Evolutionary conservation across 2,797 vertebrate species (phyloP).

Genomic region (Acanthurus leucopareius): DNA sequence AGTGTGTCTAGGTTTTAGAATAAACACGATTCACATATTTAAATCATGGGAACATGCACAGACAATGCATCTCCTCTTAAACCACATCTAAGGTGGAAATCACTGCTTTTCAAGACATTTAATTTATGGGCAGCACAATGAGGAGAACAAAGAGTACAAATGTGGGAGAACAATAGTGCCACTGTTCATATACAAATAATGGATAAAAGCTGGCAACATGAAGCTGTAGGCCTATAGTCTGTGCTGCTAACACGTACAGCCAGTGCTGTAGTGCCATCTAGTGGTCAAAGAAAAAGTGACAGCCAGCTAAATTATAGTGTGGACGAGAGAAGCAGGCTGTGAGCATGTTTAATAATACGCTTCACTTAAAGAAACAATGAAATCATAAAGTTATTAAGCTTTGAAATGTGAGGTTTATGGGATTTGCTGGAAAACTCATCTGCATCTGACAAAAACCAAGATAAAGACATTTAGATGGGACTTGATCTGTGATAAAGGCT

Average conservation of each 20-base stretch:
- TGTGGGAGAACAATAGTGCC: slow-evolving; percentile 61
- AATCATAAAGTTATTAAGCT: background rate
- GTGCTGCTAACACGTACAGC: background rate
- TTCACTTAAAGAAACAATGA: background rate
- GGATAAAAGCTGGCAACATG: slow-evolving; percentile 60
- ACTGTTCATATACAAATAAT: slow-evolving; percentile 70
- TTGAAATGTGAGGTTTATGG: background rate
- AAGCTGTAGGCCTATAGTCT: slow-evolving; percentile 14
- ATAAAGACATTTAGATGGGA: background rate
- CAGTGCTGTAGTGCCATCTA: slow-evolving; percentile 55
- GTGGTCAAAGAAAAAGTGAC: slow-evolving; percentile 33
- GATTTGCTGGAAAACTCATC: background rate
- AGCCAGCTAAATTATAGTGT: no score
- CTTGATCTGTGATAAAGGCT: background rate
- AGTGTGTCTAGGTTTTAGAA: background rate
- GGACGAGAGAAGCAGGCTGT: no score
- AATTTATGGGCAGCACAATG: slow-evolving; percentile 59
- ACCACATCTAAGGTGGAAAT: slow-evolving; percentile 10
- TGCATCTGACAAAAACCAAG: background rate
- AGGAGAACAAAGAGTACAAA: slow-evolving; percentile 53
- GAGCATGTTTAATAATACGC: no score
- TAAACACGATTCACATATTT: background rate
- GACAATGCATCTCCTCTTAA: slow-evolving; percentile 10
- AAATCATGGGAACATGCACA: background rate
- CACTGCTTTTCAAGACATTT: slow-evolving; percentile 27